A percentile compares a stretch with the other conserved stretches of the same genome.
Evolutionary conservation across 2,888 invertebrate genomes (phyloP).

Genomic region (Drosophila pegasa): DNA sequence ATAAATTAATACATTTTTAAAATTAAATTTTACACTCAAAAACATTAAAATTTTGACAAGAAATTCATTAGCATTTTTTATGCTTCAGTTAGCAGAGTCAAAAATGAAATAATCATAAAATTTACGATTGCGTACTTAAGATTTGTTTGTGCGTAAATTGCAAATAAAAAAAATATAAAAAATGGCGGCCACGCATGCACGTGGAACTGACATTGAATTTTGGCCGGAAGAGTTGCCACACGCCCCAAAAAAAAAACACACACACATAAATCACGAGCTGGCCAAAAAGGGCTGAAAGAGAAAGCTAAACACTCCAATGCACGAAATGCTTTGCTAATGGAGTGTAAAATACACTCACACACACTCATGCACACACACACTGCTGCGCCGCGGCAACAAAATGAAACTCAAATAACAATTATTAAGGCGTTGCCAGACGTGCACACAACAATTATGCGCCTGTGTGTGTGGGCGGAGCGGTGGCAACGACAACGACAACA

Average conservation of each 20-base stretch:
- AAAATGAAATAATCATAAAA: constrained; percentile 34
- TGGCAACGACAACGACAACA: constrained; percentile 32
- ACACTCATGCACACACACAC: constrained; percentile 17
- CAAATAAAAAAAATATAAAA: constrained; percentile 34
- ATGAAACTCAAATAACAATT: constrained; percentile 82
- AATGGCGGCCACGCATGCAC: constrained; percentile 62
- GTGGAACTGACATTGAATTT: constrained; percentile 80
- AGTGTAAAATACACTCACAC: constrained; percentile 65
- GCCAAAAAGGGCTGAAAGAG: constrained; percentile 79
- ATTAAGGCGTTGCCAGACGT: constrained; percentile 84
- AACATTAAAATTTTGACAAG: neutral
- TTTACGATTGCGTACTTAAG: constrained; percentile 48
- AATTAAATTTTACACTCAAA: neutral
- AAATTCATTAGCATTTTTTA: constrained; percentile 22
- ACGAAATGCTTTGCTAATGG: constrained; percentile 68
- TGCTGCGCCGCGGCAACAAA: constrained; percentile 52
- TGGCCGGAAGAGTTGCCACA: constrained; percentile 58
- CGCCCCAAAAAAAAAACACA: constrained; percentile 33
- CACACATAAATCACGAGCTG: constrained; percentile 38
- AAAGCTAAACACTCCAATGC: constrained; percentile 73
- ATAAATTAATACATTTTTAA: too few species aligned
- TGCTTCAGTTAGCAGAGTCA: constrained; percentile 26
- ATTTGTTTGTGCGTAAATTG: constrained; percentile 23
- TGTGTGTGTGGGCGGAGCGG: constrained; percentile 74
- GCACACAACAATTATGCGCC: constrained; percentile 72